phyloP scores from a whole-genome alignment of 2,113 vertebrate species.

The Apodemus speciosus region DNA sequence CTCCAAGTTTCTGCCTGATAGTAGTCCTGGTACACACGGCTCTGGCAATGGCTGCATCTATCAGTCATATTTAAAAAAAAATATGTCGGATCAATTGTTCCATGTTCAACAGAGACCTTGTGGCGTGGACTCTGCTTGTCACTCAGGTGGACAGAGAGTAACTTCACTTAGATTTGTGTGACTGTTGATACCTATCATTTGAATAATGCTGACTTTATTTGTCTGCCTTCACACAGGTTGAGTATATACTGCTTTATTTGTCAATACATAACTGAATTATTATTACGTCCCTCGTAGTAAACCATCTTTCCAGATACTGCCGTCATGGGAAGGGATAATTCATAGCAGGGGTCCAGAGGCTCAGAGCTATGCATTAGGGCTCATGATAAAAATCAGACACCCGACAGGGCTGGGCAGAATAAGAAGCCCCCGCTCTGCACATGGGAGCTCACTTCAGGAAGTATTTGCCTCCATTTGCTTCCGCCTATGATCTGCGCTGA shows the following conservation, averaged over 20 bases:
- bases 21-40: rapidly evolving
- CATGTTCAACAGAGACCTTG: background rate
- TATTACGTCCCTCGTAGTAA: constrained; percentile 46
- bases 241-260: constrained; percentile 74
- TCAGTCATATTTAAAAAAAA: background rate
- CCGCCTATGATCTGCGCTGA: rapidly evolving
- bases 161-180: constrained; percentile 66
- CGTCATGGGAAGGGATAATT: constrained; percentile 11
- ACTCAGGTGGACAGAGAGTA: background rate
- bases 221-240: background rate
- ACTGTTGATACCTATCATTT: constrained; percentile 61
- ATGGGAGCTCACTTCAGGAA: rapidly evolving
- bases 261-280: constrained; percentile 75
- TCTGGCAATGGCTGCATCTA: background rate
- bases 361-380: background rate
- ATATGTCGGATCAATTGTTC: background rate
- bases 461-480: background rate
- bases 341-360: background rate
- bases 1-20: rapidly evolving
- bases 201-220: constrained; percentile 19
- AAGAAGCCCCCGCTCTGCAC: background rate
- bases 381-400: background rate
- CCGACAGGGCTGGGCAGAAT: background rate
- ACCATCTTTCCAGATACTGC: constrained; percentile 61
- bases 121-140: background rate